These are phyloP conservation scores for Sylvietta virens DNA, from an alignment of 2,113 vertebrate genomes.

Conservation along the genomic window DNA sequence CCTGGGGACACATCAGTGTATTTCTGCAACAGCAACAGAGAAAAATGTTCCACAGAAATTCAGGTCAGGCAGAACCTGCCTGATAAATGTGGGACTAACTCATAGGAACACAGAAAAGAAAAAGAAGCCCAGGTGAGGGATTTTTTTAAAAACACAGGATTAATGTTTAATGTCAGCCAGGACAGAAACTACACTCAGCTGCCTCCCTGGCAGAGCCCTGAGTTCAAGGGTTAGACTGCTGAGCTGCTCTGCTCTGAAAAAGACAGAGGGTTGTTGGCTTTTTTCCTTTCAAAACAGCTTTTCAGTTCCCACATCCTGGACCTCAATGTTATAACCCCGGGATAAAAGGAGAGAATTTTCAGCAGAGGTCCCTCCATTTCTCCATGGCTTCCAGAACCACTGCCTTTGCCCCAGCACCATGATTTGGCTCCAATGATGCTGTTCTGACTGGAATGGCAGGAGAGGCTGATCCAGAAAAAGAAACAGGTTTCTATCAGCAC, in stretches of 20 bases:
- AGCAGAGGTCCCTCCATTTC: background rate
- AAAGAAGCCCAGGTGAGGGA: background rate
- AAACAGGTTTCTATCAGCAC: background rate
- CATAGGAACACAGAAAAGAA: background rate
- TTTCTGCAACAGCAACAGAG: background rate
- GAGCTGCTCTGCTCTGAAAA: background rate
- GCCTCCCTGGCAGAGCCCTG: background rate
- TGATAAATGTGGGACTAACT: background rate
- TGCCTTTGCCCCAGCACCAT: background rate
- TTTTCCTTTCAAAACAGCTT: background rate
- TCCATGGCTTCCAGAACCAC: background rate
- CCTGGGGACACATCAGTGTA: background rate
- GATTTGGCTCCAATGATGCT: background rate
- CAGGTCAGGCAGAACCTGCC: background rate
- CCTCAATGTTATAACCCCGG: background rate
- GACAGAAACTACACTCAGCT: background rate
- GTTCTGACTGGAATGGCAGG: background rate
- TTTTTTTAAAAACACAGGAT: background rate
- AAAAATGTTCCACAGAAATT: background rate
- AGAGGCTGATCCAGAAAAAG: background rate
- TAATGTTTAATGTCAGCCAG: background rate
- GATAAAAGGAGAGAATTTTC: background rate
- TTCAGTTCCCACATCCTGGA: background rate
- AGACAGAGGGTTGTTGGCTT: background rate
- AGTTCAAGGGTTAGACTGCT: background rate